Evolutionary conservation across 2,797 vertebrate genomes (phyloP).

Genomic region (Cygnus olor): DNA sequence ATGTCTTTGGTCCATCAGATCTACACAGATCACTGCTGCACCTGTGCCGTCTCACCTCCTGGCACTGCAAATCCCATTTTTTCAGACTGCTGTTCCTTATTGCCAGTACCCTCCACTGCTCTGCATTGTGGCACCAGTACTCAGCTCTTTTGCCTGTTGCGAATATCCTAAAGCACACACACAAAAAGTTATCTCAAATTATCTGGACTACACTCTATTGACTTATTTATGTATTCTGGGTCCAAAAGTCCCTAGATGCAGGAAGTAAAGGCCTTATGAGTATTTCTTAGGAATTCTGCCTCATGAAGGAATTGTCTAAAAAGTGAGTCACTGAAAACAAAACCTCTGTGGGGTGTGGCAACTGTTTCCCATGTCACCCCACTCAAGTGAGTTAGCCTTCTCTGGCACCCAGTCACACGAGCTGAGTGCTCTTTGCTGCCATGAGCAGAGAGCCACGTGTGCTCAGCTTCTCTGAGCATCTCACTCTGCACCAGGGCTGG

Average conservation of each 20-base stretch:
- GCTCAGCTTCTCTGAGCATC: background rate
- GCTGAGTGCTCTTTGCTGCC: background rate
- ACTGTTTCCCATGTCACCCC: background rate
- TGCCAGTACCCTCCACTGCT: background rate
- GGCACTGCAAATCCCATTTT: background rate
- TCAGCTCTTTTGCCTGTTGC: background rate
- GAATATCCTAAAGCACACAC: background rate
- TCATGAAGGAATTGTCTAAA: background rate
- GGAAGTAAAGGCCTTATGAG: background rate
- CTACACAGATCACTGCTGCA: no score
- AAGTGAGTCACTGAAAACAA: slow-evolving; percentile 10
- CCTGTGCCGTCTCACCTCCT: background rate
- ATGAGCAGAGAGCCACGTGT: background rate
- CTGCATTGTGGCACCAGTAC: background rate
- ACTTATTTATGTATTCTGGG: background rate
- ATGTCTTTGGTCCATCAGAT: no score
- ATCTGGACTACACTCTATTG: background rate
- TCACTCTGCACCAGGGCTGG: background rate
- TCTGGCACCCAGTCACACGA: background rate
- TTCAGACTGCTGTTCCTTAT: background rate
- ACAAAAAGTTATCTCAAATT: background rate
- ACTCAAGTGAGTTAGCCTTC: background rate
- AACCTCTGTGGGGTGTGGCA: background rate
- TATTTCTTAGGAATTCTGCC: background rate
- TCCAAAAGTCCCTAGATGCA: background rate